Evolutionary conservation across 2,888 invertebrate genomes (phyloP).

Genomic region (Subacronicta megacephala): DNA sequence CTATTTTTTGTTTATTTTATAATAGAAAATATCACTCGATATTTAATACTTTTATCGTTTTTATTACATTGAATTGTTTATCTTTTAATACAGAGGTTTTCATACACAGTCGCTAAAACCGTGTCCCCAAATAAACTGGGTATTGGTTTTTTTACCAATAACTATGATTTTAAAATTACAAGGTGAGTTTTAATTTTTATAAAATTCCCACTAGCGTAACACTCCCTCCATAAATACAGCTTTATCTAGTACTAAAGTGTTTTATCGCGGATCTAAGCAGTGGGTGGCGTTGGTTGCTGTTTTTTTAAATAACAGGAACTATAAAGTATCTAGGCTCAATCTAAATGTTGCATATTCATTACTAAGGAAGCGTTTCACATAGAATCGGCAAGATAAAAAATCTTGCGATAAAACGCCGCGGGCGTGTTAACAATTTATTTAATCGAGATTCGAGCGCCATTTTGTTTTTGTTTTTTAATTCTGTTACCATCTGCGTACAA

Average conservation of each 20-base stretch:
- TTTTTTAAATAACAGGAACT: slow-evolving; percentile 66
- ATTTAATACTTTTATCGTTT: background rate
- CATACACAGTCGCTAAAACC: slow-evolving; percentile 61
- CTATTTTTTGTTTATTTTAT: background rate
- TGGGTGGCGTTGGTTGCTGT: slow-evolving; percentile 74
- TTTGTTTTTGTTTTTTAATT: slow-evolving; percentile 59
- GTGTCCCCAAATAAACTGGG: slow-evolving; percentile 69
- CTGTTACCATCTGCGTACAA: slow-evolving; percentile 77
- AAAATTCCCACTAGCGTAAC: slow-evolving; percentile 52
- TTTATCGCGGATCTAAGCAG: slow-evolving; percentile 61
- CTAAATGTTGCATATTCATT: slow-evolving; percentile 78
- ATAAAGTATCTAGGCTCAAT: slow-evolving; percentile 79
- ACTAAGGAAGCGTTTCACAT: slow-evolving; percentile 70
- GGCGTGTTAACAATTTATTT: slow-evolving; percentile 84
- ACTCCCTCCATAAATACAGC: slow-evolving; percentile 41
- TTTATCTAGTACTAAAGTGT: slow-evolving; percentile 61
- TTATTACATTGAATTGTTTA: background rate
- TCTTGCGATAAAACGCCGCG: slow-evolving; percentile 71
- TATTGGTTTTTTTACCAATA: slow-evolving; percentile 76
- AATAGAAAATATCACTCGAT: no score
- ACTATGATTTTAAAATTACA: slow-evolving; percentile 64
- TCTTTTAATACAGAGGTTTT: background rate
- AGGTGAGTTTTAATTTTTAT: slow-evolving; percentile 66
- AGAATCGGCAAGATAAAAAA: slow-evolving; percentile 79
- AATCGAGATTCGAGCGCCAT: slow-evolving; percentile 72